Evolutionary conservation across 2,797 vertebrate genomes (phyloP).

Genomic region (Sus cebifrons): DNA sequence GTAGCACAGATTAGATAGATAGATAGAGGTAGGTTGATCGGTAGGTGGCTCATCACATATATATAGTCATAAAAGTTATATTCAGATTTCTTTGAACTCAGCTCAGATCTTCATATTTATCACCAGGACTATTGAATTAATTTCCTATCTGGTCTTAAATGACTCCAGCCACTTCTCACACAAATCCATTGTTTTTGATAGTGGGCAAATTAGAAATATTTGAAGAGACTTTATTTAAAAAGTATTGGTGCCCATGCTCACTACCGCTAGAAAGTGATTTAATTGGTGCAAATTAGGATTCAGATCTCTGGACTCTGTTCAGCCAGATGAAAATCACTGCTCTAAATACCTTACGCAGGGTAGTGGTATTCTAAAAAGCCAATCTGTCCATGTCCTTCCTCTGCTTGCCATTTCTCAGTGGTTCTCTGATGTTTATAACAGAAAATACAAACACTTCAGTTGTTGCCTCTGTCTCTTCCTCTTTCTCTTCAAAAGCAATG

Average conservation of each 20-base stretch:
- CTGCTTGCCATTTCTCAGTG: background rate
- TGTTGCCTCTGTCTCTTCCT: background rate
- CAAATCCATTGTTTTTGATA: background rate
- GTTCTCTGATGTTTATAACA: background rate
- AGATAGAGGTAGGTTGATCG: no score
- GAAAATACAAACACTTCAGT: background rate
- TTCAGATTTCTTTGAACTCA: slow-evolving; percentile 1
- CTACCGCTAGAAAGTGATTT: background rate
- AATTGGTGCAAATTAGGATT: background rate
- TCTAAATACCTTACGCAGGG: background rate
- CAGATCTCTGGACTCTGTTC: background rate
- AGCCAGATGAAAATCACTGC: background rate
- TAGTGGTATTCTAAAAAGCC: background rate
- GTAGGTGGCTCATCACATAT: background rate
- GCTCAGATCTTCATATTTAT: background rate
- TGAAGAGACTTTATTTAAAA: background rate
- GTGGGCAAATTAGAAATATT: background rate
- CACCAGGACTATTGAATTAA: background rate
- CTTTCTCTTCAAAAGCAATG: background rate
- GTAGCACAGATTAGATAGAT: no score
- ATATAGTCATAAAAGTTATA: background rate
- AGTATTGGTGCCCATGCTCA: no score
- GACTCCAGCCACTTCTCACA: background rate
- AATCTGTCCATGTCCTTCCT: background rate
- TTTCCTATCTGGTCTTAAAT: background rate